Conservation (phyloP, 30 jellyfish, hydroid and myxozoan genomes). For the Hydra vulgaris region DNA sequence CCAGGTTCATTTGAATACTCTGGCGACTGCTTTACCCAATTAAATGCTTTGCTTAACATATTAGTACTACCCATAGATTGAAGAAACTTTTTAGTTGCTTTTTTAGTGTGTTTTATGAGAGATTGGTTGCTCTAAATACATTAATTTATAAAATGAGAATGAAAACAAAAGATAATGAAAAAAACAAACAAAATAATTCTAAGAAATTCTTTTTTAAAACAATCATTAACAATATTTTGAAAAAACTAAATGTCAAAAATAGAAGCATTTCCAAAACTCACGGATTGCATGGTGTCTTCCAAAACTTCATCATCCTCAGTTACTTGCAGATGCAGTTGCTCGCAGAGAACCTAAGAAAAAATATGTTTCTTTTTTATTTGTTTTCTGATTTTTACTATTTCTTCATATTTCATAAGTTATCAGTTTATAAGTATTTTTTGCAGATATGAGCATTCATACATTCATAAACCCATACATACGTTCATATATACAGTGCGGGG, state of each 20-base stretch:
- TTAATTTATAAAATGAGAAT: no score
- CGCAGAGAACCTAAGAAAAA: slow-evolving; percentile 26
- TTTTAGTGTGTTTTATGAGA: slow-evolving; percentile 10
- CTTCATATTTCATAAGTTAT: no score
- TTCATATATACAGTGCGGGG: no score
- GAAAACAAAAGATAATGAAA: neutral
- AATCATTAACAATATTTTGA: no score
- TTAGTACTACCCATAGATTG: slow-evolving; percentile 14
- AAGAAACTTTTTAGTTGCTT: slow-evolving; percentile 3
- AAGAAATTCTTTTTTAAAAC: neutral
- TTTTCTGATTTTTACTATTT: no score
- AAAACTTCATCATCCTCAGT: slow-evolving; percentile 21
- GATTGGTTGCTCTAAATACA: slow-evolving; percentile 4
- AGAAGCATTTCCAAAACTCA: neutral
- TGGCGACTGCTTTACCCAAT: slow-evolving; percentile 25
- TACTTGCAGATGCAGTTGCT: slow-evolving; percentile 17
- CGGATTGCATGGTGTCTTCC: slow-evolving; percentile 43
- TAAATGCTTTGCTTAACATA: slow-evolving; percentile 19
- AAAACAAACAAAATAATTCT: no score
- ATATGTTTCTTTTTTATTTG: no score
- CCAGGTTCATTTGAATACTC: neutral
- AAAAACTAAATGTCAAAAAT: neutral
- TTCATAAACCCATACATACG: no score
- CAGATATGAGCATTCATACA: no score
- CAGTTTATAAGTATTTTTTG: no score